Evolutionary conservation across 2,113 vertebrate genomes (phyloP), one percentile per base, ranked within the genome.

Genomic region (Scytalopus superciliaris): DNA sequence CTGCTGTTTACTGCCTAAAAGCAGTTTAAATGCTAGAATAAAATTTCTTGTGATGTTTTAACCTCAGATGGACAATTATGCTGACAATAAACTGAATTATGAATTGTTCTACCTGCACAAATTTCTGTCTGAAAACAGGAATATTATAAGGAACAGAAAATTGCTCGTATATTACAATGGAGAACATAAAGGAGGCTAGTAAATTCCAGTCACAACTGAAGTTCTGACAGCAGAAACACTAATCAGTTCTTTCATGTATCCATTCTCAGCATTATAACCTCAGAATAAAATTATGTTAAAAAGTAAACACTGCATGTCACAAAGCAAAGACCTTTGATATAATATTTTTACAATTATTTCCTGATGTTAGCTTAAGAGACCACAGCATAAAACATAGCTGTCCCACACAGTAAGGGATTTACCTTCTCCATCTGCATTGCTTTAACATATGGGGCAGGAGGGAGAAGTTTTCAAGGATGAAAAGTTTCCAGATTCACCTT

Each of bases 151-250:
- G 84, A 77, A 78, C 19, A 72, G 80, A 21, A 92, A 92, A 78
- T 42, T 92, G 62, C 40, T 93, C 10, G 2, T 84, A 19, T 57
- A 57, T 93, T 84, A 92, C 40, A 84, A 40, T 9, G 44, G 44
- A 88, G 77, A 92, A 94, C 76, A 78, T 81, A 78, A 94, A 96
- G 95, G 93, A 52, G 19, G 37, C n/a, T 60, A 80, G 19, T 86
- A 90, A 92, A 90, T 59, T 63, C 18, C 72, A 42, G 12, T 21
- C 57, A 70, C 40, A 80, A 88, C 57, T 79, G 52, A 93, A 84
- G 60, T 60, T 94, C 59, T 10, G 9, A 73, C 59, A 90, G 79
- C 23, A 68, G 72, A 95, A 88, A 78, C 47, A 42, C 17, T 90
- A 50, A 77, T 67, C 0, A 0, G 10, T 90, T 81, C 72, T 81